phyloP scores from a whole-genome alignment of 2,888 invertebrate species.

The Oligia strigilis region DNA sequence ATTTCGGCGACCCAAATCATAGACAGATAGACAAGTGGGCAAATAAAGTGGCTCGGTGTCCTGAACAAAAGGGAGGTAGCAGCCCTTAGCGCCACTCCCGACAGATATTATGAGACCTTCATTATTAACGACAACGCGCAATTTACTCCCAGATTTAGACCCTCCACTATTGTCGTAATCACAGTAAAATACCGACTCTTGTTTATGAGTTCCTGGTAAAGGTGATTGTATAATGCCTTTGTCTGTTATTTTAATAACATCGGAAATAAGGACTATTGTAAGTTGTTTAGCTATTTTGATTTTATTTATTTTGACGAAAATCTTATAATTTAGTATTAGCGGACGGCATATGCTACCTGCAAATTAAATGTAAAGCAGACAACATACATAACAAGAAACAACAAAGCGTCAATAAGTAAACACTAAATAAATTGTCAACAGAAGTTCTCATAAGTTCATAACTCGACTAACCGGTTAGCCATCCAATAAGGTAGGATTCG shows the following conservation, averaged over 20 bases:
- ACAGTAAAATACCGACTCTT: constrained; percentile 63
- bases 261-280: not conserved
- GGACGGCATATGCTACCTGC: not conserved
- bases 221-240: constrained; percentile 48
- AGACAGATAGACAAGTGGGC: constrained; percentile 69
- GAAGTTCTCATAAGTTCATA: not conserved
- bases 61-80: constrained; percentile 68
- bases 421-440: not conserved
- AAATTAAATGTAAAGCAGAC: not conserved
- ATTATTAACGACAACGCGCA: constrained; percentile 71
- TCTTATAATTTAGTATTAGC: not conserved
- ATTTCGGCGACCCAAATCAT: constrained; percentile 70
- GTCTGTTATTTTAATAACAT: constrained; percentile 23
- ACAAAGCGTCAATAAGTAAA: not conserved
- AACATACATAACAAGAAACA: no score
- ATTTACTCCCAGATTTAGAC: constrained; percentile 65
- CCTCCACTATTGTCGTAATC: constrained; percentile 64
- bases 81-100: constrained; percentile 69
- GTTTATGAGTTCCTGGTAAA: constrained; percentile 64
- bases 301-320: constrained; percentile 11
- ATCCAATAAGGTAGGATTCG: not conserved
- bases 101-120: constrained; percentile 73
- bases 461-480: not conserved
- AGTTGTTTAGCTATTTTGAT: constrained; percentile 14
- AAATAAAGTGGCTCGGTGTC: constrained; percentile 67